phyloP scores from a whole-genome alignment of 2,113 vertebrate genomes.

The Alouatta palliata region DNA sequence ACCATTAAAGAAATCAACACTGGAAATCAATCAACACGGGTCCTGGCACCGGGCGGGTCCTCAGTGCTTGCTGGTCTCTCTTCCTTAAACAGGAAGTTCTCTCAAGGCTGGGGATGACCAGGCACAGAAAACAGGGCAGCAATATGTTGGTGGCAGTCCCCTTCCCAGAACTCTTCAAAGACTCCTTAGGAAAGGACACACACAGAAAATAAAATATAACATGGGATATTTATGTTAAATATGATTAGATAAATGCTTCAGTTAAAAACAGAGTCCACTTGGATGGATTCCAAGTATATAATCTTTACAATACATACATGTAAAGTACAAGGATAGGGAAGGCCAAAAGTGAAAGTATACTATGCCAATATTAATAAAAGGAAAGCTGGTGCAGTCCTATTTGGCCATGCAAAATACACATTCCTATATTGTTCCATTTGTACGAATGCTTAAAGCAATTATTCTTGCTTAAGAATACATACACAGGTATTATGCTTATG shows the following conservation, averaged over 20 bases:
- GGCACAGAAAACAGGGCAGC: too few species aligned
- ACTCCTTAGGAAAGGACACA: not conserved
- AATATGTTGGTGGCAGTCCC: not conserved
- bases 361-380: not conserved
- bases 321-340: not conserved
- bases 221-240: not conserved
- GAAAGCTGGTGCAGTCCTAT: not conserved
- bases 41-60: accelerated
- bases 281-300: not conserved
- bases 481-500: not conserved
- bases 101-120: not conserved
- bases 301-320: not conserved
- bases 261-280: not conserved
- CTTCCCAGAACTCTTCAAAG: not conserved
- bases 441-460: not conserved
- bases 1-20: not conserved
- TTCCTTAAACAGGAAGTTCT: not conserved
- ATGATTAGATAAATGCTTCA: not conserved
- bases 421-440: not conserved
- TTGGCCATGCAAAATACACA: not conserved
- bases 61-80: not conserved
- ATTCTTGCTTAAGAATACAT: not conserved
- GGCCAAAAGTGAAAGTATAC: not conserved
- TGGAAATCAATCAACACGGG: not conserved
- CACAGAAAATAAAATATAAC: not conserved